Evolutionary conservation across 2,113 vertebrate genomes (phyloP), one percentile per base, ranked within the genome.

Genomic region (Larimichthys polyactis): DNA sequence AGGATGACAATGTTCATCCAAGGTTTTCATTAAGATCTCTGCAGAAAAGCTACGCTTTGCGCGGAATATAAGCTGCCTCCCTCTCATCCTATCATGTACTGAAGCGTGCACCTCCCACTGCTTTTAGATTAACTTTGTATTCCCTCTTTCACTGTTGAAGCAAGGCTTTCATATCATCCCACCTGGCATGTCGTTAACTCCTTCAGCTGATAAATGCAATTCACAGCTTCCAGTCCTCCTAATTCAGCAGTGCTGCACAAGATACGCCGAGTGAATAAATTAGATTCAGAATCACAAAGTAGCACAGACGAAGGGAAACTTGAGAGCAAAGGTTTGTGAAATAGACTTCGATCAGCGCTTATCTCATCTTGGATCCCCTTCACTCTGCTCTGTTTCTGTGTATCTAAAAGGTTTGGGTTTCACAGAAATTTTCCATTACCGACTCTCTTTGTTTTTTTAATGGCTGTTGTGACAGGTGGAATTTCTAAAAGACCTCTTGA

Each of bases 51-150:
- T 44, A 59, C 5, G 24, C 73, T 81, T 89, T 89, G 71, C 71
- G 79, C 72, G 67, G 82, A 67, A 82, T 79, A 62, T 78, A 78
- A 84, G 74, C 71, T 51, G 55, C 79, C 73, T 83, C 82, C 83
- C 82, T 79, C 70, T 79, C 24, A n/a, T 62, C 67, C 89, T 78
- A 78, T 89, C 89, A 80, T 89, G 80, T 82, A 58, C 70, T 65
- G 78, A 71, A 75, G 76, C 22, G 20, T 71, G 52, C 57, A 14
- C 81, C 65, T 71, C 87, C 87, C 83, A 83, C 87, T 82, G 89
- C 81, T 88, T 90, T 91, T 86, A 89, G 87, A 92, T 91, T 89
- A 92, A 84, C 85, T 90, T 90, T 75, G 85, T 92, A 84, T 87
- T 90, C 73, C 85, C 86, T 81, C 83, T 82, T 75, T 72, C 85